Percentiles rank a stretch among this genome's conserved stretches.
These are phyloP conservation scores for Myopa tessellatipennis DNA, from an alignment of 2,888 invertebrate species.

Conservation along the genomic window DNA sequence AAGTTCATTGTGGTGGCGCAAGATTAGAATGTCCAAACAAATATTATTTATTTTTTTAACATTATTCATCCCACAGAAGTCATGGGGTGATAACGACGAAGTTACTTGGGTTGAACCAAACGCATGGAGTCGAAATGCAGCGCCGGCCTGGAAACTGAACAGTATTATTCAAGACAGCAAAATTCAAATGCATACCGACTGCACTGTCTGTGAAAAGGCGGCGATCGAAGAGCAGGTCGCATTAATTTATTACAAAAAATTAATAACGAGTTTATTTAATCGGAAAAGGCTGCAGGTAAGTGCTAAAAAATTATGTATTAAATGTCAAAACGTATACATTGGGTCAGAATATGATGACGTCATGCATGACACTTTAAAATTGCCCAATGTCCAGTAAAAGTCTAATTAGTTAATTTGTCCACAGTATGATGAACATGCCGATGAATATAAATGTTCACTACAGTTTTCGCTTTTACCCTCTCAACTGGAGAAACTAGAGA, in stretches of 20 bases:
- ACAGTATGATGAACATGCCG: conserved; percentile 50
- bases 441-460: conserved; percentile 52
- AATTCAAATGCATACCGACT: background rate
- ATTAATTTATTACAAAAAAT: conserved; percentile 58
- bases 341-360: too few relatives aligned
- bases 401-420: background rate
- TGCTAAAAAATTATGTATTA: background rate
- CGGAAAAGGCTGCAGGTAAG: conserved; percentile 54
- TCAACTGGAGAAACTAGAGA: conserved; percentile 56
- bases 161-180: background rate
- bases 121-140: conserved; percentile 47
- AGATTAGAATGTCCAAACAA: background rate
- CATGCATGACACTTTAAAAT: too few relatives aligned
- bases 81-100: conserved; percentile 39
- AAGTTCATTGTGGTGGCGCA: too few relatives aligned
- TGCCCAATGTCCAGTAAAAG: too few relatives aligned
- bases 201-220: conserved; percentile 10
- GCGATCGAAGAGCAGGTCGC: conserved; percentile 53
- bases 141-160: background rate
- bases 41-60: background rate
- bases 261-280: conserved; percentile 54
- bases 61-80: too few relatives aligned
- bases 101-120: conserved; percentile 50
- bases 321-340: too few relatives aligned
- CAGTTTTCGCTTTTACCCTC: conserved; percentile 51